These are phyloP conservation scores for Eubasilissa splendida DNA, from an alignment of 2,888 invertebrate species.

Conservation along the genomic window DNA sequence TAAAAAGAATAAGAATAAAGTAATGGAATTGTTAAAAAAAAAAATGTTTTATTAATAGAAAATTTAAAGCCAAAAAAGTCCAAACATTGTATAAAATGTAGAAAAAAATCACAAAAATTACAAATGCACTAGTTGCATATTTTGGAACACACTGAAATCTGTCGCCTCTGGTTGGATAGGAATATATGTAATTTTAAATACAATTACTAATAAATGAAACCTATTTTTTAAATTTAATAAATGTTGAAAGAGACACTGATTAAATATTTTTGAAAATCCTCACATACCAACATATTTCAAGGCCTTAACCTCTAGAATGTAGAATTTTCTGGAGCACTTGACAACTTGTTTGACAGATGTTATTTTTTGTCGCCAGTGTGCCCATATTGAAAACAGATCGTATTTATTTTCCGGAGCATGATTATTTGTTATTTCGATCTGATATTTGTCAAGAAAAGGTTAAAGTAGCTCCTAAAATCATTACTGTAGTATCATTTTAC, in stretches of 20 bases:
- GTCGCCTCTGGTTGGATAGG: conserved; percentile 8
- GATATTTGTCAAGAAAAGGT: conserved; percentile 4
- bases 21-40: not conserved
- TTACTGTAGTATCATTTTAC: conserved; percentile 9
- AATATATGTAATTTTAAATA: not conserved
- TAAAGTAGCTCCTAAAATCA: conserved; percentile 9
- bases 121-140: not conserved
- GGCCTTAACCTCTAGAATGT: not conserved
- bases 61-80: too few species aligned
- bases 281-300: conserved; percentile 32
- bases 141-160: conserved; percentile 24
- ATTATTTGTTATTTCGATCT: conserved; percentile 30
- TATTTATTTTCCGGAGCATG: conserved; percentile 22
- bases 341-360: not conserved
- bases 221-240: not conserved
- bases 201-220: not conserved
- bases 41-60: not conserved
- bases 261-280: not conserved
- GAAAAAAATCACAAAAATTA: not conserved
- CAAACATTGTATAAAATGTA: not conserved
- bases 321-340: not conserved
- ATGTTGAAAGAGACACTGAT: not conserved
- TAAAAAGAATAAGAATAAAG: too few species aligned
- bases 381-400: not conserved
- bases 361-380: not conserved